Conservation (phyloP, 2,888 invertebrate genomes). For the Euclidia mi region DNA sequence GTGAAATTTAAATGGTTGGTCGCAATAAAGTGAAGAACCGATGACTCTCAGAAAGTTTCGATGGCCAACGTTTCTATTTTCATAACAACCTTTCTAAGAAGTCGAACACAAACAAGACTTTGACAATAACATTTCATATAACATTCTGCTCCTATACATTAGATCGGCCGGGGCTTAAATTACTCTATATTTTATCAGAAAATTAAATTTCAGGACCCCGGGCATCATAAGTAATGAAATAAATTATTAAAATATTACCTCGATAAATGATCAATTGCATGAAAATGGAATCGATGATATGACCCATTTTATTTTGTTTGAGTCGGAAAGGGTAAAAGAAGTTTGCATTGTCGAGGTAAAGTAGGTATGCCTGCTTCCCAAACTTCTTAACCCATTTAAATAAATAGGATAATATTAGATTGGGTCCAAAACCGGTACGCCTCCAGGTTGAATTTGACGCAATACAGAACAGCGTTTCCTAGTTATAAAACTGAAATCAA, state of each 20-base stretch:
- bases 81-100: background rate
- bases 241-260: constrained; percentile 11
- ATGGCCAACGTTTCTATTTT: constrained; percentile 24
- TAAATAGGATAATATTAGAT: constrained; percentile 11
- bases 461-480: background rate
- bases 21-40: constrained; percentile 33
- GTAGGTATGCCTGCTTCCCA: background rate
- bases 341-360: constrained; percentile 1
- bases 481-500: constrained; percentile 4
- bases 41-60: constrained; percentile 22
- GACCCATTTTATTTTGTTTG: constrained; percentile 1
- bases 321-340: background rate
- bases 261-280: background rate
- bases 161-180: background rate
- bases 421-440: constrained; percentile 1
- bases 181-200: constrained; percentile 6
- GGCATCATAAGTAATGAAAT: constrained; percentile 8
- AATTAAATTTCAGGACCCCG: constrained; percentile 7
- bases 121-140: background rate
- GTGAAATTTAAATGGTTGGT: constrained; percentile 63
- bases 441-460: background rate
- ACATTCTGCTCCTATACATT: constrained; percentile 2
- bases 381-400: constrained; percentile 9
- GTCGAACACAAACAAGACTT: background rate
- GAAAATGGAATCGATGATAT: background rate